These are phyloP conservation scores for Ethmia dodecea DNA, from an alignment of 2,888 invertebrate genomes.

Conservation along the genomic window DNA sequence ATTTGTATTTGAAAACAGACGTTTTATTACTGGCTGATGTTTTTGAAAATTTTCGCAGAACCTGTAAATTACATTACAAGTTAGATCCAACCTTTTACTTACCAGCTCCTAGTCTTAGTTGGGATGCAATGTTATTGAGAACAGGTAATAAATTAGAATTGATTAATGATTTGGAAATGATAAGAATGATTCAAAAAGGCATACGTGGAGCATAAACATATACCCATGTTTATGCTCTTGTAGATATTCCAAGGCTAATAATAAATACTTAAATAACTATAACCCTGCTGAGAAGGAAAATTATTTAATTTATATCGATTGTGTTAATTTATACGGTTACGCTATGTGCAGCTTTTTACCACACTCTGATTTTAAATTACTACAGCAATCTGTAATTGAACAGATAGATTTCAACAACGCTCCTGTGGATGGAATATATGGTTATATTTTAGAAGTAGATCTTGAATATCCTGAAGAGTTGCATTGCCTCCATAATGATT, in stretches of 20 bases:
- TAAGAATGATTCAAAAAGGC: constrained; percentile 20
- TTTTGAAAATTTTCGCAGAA: constrained; percentile 26
- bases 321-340: constrained; percentile 32
- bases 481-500: not conserved
- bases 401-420: not conserved
- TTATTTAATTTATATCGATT: constrained; percentile 29
- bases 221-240: constrained; percentile 19
- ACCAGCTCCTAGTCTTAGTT: constrained; percentile 19
- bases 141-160: constrained; percentile 19
- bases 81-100: constrained; percentile 25
- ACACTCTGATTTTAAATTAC: not conserved
- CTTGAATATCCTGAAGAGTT: not conserved
- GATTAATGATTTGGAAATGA: constrained; percentile 20
- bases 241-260: constrained; percentile 21
- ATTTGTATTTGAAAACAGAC: constrained; percentile 24
- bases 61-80: constrained; percentile 19
- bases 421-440: not conserved
- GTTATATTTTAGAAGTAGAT: not conserved
- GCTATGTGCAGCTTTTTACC: constrained; percentile 17
- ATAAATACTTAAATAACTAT: constrained; percentile 22
- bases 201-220: too few relatives aligned
- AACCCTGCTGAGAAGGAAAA: constrained; percentile 13
- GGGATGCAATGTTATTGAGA: constrained; percentile 21
- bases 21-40: constrained; percentile 24
- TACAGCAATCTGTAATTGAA: not conserved